phyloP scores from a whole-genome alignment of 2,888 invertebrate species.

The Tachina lurida region DNA sequence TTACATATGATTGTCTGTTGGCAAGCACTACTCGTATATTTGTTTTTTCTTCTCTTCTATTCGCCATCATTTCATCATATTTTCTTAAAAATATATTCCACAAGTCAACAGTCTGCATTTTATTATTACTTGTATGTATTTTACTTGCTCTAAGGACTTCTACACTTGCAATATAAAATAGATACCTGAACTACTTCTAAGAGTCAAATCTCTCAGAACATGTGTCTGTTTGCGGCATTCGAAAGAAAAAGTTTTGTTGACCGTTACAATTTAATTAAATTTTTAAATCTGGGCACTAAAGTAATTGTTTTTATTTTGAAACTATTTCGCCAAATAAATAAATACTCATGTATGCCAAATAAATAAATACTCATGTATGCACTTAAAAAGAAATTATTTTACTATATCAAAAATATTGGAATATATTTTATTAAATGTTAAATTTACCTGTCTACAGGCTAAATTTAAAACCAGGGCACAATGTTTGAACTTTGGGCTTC shows the following conservation, averaged over 20 bases:
- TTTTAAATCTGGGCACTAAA: conserved; percentile 32
- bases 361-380: conserved; percentile 22
- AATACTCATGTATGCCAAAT: conserved; percentile 13
- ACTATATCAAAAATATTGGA: too few species aligned
- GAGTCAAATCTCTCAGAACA: background rate
- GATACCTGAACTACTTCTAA: background rate
- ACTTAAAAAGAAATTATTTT: background rate
- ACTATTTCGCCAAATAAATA: conserved; percentile 32
- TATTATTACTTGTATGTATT: conserved; percentile 24
- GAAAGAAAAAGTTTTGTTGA: conserved; percentile 39
- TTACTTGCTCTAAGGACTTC: conserved; percentile 5
- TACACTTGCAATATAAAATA: background rate
- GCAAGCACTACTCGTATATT: background rate
- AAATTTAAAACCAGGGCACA: too few species aligned
- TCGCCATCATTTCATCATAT: background rate
- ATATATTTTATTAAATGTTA: too few species aligned
- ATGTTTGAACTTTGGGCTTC: too few species aligned
- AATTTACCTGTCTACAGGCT: too few species aligned
- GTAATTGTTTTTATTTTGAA: conserved; percentile 32
- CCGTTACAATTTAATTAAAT: conserved; percentile 51
- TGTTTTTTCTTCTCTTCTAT: background rate
- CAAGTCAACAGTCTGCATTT: background rate
- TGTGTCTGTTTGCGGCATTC: background rate
- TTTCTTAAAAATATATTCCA: conserved; percentile 10
- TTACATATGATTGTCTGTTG: conserved; percentile 4